Evolutionary conservation across 2,113 vertebrate genomes (phyloP), one percentile per base, ranked within the genome.

Genomic region (Microtus montanus): DNA sequence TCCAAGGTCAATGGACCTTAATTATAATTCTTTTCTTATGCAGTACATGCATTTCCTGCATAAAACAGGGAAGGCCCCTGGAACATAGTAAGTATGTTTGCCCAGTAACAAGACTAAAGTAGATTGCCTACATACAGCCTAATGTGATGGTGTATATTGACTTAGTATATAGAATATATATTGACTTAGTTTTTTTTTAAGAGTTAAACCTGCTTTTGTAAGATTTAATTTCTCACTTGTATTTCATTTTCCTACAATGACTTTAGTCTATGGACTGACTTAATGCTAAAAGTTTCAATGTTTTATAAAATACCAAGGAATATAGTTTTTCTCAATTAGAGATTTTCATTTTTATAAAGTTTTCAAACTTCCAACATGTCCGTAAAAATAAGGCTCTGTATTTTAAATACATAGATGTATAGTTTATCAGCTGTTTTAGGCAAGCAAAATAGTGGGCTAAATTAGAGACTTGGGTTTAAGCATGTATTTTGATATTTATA

Each of bases 401-500:
- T 96, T 97, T 98, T 97, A 97, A 98, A 98, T 96, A 98, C 91
- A 96, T 97, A 98, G 94, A 98, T 98, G 98, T 98, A 98, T 98
- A 99, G 98, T 96, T 95, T 98, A 98, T 98, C 98, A 99, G 98
- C 98, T 99, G 98, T 99, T 99, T 98, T 99, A 99, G 98, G 98
- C 98, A 99, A 99, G 98, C 98, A 98, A 99, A 98, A 98, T 98
- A 99, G 97, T 97, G 98, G 98, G 99, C 99, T 99, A 99, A 99
- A 99, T 99, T 99, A 99, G 98, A 98, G 98, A 98, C 97, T 97
- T 98, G 98, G 98, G 98, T 98, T 99, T 98, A 99, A 98, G 98
- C 98, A 99, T 97, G 98, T 98, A 97, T 91, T 99, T 97, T 98
- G 98, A 98, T 98, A 99, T 97, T 98, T 99, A 98, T 98, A 99